Percentiles rank a stretch among this genome's conserved stretches.
Conservation (phyloP, 2,113 vertebrate genomes). For the Neotoma lepida region DNA sequence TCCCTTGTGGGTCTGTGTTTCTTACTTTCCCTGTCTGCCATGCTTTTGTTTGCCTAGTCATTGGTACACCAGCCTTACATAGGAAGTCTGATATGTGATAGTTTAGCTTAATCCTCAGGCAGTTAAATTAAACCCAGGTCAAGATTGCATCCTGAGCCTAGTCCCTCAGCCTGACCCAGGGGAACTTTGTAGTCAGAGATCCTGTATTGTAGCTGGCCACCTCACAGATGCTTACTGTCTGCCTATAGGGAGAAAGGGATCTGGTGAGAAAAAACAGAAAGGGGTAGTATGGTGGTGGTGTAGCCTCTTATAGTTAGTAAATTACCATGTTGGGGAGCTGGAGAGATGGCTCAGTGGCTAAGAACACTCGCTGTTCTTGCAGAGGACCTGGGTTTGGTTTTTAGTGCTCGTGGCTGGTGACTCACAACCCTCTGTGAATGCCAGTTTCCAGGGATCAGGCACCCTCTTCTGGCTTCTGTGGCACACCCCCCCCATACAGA, state of each 20-base stretch:
- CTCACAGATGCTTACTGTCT: background rate
- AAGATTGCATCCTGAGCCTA: background rate
- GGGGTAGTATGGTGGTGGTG: background rate
- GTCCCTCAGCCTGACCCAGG: slow-evolving; percentile 15
- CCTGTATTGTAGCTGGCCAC: background rate
- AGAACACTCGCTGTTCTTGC: background rate
- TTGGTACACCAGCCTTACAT: background rate
- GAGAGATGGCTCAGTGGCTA: background rate
- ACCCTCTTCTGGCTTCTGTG: background rate
- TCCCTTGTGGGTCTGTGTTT: background rate
- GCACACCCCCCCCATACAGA: no score
- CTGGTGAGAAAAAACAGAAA: background rate
- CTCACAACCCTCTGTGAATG: no score
- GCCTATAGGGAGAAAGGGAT: background rate
- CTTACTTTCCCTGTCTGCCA: background rate
- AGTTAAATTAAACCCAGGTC: background rate
- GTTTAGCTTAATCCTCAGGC: slow-evolving; percentile 18
- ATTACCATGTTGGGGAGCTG: background rate
- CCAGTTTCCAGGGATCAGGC: no score
- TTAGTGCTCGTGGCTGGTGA: background rate
- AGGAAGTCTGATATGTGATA: background rate
- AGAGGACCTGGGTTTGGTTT: no score
- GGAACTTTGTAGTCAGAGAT: background rate
- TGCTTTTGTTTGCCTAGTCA: slow-evolving; percentile 2
- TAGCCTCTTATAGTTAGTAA: background rate